These are phyloP conservation scores for Blastobasis lacticolella DNA, from an alignment of 2,888 invertebrate species.

Conservation along the genomic window DNA sequence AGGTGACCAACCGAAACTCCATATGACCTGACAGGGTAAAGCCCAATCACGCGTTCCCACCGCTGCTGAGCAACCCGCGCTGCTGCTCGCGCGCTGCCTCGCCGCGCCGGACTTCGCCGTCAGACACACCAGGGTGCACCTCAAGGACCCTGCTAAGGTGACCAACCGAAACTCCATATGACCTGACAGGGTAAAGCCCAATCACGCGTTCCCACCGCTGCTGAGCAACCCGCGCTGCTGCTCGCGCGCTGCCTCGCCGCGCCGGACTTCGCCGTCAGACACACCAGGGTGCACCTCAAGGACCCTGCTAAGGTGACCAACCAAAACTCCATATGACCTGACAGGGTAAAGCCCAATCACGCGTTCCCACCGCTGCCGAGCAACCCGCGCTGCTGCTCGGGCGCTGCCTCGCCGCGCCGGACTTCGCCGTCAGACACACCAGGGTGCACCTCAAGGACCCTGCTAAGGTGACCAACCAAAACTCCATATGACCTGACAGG, in stretches of 20 bases:
- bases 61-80: slow-evolving; percentile 45
- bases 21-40: too few species aligned
- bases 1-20: too few species aligned
- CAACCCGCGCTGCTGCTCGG: slow-evolving; percentile 49
- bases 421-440: slow-evolving; percentile 32
- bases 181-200: too few species aligned
- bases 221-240: slow-evolving; percentile 46
- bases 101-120: slow-evolving; percentile 15
- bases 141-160: slow-evolving; percentile 32
- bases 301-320: slow-evolving; percentile 24
- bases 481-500: too few species aligned
- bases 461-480: too few species aligned
- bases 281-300: slow-evolving; percentile 42
- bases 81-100: slow-evolving; percentile 40
- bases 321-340: too few species aligned
- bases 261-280: slow-evolving; percentile 21
- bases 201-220: slow-evolving; percentile 24
- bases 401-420: slow-evolving; percentile 15
- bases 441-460: slow-evolving; percentile 46
- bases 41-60: slow-evolving; percentile 13
- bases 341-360: too few species aligned
- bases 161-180: too few species aligned
- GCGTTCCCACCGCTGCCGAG: slow-evolving; percentile 34
- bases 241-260: slow-evolving; percentile 29
- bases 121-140: slow-evolving; percentile 39